Conservation (phyloP, 2,113 vertebrate species). For the Rhizomys pruinosus region DNA sequence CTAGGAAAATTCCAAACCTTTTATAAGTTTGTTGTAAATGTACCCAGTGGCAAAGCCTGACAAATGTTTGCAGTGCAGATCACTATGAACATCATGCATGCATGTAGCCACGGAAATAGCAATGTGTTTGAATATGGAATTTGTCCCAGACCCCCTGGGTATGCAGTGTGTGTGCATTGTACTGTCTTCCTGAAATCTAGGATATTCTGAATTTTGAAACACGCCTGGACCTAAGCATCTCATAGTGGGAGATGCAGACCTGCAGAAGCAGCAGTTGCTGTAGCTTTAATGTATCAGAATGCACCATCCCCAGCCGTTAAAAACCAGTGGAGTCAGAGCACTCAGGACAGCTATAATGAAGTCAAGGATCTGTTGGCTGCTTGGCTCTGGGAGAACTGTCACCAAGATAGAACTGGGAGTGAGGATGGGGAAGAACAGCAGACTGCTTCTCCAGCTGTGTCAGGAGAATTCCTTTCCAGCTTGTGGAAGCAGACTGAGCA, state of each 20-base stretch:
- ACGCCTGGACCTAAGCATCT: not conserved
- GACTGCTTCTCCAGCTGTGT: not conserved
- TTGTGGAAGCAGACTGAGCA: not conserved
- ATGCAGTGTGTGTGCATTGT: not conserved
- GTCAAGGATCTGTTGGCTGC: not conserved
- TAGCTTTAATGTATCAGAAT: not conserved
- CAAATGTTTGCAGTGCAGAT: not conserved
- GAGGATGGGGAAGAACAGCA: not conserved
- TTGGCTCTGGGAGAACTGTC: not conserved
- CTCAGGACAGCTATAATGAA: not conserved
- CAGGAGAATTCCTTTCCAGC: not conserved
- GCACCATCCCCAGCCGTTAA: not conserved
- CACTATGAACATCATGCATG: not conserved
- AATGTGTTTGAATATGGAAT: not conserved
- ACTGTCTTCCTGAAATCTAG: constrained; percentile 29
- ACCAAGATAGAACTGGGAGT: not conserved
- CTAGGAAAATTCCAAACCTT: not conserved
- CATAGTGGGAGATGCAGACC: not conserved
- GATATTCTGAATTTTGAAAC: not conserved
- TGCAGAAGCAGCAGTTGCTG: not conserved
- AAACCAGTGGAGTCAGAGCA: not conserved
- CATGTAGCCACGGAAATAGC: constrained; percentile 8
- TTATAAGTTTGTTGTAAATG: not conserved
- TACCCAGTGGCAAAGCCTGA: not conserved
- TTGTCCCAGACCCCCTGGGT: not conserved